Percentiles rank a stretch among this genome's conserved stretches.
Evolutionary conservation across 1,140 invertebrate genomes (phyloP).

Genomic region (Lysiphlebus fabarum): DNA sequence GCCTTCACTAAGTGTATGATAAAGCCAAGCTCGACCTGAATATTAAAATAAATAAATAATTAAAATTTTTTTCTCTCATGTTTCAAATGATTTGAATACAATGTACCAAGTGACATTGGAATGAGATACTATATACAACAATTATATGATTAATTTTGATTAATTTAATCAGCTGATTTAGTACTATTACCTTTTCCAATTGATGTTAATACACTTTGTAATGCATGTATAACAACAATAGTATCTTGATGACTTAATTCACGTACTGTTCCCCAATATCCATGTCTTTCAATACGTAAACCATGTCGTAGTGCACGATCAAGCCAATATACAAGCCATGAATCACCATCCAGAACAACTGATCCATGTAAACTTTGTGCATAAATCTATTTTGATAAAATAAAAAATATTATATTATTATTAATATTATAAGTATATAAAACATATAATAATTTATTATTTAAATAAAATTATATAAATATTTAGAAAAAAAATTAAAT

Average conservation of each 20-base stretch:
- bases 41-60: background rate
- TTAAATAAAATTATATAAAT: conserved; percentile 1
- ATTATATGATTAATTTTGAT: background rate
- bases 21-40: conserved; percentile 55
- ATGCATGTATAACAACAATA: conserved; percentile 51
- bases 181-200: conserved; percentile 51
- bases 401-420: background rate
- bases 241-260: conserved; percentile 59
- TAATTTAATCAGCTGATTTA: background rate
- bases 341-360: conserved; percentile 52
- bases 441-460: conserved; percentile 2
- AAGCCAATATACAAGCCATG: conserved; percentile 54
- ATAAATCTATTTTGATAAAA: conserved; percentile 45
- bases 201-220: conserved; percentile 52
- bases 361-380: conserved; percentile 52
- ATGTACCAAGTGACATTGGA: too few species aligned
- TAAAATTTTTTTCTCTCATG: conserved; percentile 4
- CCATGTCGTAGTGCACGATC: conserved; percentile 53
- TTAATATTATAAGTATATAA: background rate
- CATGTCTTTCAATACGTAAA: conserved; percentile 50
- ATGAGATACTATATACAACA: too few species aligned
- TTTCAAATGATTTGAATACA: too few species aligned
- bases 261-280: conserved; percentile 59
- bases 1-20: conserved; percentile 54
- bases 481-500: background rate